Percentiles rank a stretch among this genome's conserved stretches.
Evolutionary conservation across 2,113 vertebrate species (phyloP).

Genomic region (Delphinus delphis): DNA sequence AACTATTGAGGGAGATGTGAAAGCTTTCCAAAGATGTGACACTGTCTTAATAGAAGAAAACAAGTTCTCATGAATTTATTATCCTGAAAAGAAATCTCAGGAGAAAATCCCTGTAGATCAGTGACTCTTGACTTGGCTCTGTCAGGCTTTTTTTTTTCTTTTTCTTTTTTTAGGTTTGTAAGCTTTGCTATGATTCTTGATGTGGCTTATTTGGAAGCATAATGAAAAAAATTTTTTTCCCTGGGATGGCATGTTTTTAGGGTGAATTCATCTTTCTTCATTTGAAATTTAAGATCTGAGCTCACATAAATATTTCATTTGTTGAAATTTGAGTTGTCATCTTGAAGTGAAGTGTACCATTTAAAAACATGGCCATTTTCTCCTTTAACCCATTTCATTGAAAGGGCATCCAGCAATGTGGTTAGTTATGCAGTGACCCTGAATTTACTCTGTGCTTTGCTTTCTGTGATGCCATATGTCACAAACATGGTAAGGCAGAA

Average conservation of each 20-base stretch:
- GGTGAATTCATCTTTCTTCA: conserved; percentile 51
- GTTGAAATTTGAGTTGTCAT: conserved; percentile 48
- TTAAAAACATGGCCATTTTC: neutral
- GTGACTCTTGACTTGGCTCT: conserved; percentile 48
- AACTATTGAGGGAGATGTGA: neutral
- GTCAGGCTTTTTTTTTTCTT: neutral
- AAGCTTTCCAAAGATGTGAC: conserved; percentile 37
- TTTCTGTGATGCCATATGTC: conserved; percentile 23
- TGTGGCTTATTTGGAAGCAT: neutral
- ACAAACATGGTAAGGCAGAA: conserved; percentile 5
- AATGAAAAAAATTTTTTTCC: neutral
- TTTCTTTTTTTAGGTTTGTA: neutral
- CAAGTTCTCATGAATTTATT: conserved; percentile 24
- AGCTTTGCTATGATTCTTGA: neutral
- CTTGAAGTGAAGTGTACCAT: neutral
- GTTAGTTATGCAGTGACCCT: neutral
- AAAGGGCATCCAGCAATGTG: conserved; percentile 5
- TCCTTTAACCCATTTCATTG: conserved; percentile 9
- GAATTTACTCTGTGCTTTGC: conserved; percentile 5
- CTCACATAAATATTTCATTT: conserved; percentile 51
- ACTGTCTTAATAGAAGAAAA: conserved; percentile 72
- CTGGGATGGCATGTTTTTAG: neutral
- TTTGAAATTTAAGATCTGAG: conserved; percentile 60
- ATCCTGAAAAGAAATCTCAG: conserved; percentile 61
- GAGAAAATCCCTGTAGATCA: neutral